phyloP scores from a whole-genome alignment of 2,797 vertebrate genomes.

The Prionace glauca region DNA sequence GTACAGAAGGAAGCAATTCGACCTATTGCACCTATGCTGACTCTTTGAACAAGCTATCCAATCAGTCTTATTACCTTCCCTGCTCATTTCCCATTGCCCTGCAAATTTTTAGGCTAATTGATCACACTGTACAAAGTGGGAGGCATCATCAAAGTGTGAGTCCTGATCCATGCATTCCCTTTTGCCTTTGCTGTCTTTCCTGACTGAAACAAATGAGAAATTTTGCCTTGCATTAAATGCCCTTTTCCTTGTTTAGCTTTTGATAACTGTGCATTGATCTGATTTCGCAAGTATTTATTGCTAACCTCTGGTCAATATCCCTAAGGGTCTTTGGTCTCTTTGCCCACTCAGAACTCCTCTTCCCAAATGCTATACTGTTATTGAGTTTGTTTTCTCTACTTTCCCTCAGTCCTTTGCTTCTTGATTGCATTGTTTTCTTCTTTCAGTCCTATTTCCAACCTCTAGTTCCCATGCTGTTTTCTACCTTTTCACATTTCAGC shows the following conservation, averaged over 20 bases:
- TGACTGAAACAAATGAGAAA: neutral
- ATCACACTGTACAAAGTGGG: neutral
- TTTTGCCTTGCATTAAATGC: neutral
- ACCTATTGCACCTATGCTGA: neutral
- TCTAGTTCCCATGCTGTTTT: neutral
- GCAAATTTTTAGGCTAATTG: too few relatives aligned
- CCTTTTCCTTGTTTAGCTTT: neutral
- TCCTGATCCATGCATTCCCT: neutral
- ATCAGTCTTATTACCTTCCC: neutral
- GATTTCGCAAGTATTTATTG: neutral
- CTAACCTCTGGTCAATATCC: neutral
- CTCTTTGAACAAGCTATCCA: neutral
- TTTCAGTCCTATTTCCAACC: neutral
- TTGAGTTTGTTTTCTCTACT: neutral
- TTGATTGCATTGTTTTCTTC: neutral
- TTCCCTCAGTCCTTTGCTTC: neutral
- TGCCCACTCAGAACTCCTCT: neutral
- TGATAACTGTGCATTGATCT: neutral
- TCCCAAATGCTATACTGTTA: neutral
- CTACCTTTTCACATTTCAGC: neutral
- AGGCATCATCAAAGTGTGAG: neutral
- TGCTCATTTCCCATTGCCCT: neutral
- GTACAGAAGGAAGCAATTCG: neutral
- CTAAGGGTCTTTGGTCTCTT: neutral
- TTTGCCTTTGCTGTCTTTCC: neutral